phyloP scores from a whole-genome alignment of 2,888 invertebrate genomes.

The Smittia aterrima region DNA sequence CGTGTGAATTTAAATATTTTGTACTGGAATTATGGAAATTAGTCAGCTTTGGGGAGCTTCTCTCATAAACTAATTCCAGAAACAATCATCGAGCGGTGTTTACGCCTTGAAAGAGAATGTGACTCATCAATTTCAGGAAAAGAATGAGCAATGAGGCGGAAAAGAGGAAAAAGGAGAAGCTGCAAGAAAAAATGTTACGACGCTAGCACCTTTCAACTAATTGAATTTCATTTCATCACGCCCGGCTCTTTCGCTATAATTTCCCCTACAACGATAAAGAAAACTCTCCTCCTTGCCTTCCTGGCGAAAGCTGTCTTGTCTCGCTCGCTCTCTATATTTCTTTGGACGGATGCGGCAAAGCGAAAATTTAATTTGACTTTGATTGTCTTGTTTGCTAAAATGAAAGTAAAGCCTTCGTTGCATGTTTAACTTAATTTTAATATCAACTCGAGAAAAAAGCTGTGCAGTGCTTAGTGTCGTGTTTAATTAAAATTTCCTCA shows the following conservation, averaged over 20 bases:
- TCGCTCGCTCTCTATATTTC: no score
- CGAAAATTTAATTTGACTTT: conserved; percentile 6
- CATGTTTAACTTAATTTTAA: no score
- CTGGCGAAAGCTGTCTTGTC: neutral
- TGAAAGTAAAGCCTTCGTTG: neutral
- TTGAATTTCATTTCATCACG: conserved; percentile 19
- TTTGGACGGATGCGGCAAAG: neutral
- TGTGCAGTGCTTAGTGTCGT: no score
- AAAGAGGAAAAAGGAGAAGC: no score
- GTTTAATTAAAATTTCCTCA: no score
- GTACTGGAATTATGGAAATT: conserved; percentile 25
- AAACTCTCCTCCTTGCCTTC: neutral
- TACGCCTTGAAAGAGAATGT: neutral
- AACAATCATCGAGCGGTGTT: neutral
- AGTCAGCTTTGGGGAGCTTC: conserved; percentile 12
- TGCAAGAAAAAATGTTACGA: neutral
- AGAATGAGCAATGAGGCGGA: neutral
- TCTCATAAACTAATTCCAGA: neutral
- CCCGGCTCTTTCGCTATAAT: neutral
- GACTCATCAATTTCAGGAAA: neutral
- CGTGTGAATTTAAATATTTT: conserved; percentile 15
- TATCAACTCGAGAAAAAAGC: neutral
- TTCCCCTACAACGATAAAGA: neutral
- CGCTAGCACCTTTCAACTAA: conserved; percentile 15
- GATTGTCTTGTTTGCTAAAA: neutral